Evolutionary conservation across 2,888 invertebrate genomes (phyloP).

Genomic region (Stenolophus ochropezus): DNA sequence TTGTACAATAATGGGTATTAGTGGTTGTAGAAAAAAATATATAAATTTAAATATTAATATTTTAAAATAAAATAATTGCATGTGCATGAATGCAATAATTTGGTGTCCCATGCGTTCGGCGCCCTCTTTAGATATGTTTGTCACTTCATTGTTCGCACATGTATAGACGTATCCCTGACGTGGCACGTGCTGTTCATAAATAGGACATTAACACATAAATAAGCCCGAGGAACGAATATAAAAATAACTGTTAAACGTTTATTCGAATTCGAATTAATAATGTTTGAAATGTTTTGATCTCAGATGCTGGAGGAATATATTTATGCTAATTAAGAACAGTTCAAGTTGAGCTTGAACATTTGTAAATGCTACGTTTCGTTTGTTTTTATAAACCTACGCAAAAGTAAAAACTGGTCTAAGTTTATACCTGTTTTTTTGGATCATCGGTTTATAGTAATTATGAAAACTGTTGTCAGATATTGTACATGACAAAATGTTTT

Average conservation of each 20-base stretch:
- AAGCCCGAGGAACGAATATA: background rate
- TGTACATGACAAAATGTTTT: too few species aligned
- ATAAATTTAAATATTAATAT: too few species aligned
- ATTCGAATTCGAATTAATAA: constrained; percentile 1
- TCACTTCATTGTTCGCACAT: background rate
- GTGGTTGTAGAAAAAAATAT: too few species aligned
- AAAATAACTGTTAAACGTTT: constrained; percentile 16
- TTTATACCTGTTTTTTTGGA: background rate
- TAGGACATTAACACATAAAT: constrained; percentile 31
- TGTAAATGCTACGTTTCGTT: background rate
- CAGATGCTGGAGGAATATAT: background rate
- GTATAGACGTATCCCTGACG: background rate
- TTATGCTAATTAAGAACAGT: constrained; percentile 7
- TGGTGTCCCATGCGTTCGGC: too few species aligned
- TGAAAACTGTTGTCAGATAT: too few species aligned
- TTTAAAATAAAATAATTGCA: too few species aligned
- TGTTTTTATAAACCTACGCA: background rate
- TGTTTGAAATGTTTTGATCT: constrained; percentile 7
- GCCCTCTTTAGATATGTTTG: too few species aligned
- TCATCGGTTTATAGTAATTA: too few species aligned
- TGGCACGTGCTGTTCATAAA: constrained; percentile 12
- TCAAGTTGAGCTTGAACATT: background rate
- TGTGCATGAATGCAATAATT: too few species aligned
- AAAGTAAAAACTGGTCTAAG: background rate
- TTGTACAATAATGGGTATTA: too few species aligned